phyloP scores from a whole-genome alignment of 2,888 invertebrate genomes.

The Ochropleura plecta region DNA sequence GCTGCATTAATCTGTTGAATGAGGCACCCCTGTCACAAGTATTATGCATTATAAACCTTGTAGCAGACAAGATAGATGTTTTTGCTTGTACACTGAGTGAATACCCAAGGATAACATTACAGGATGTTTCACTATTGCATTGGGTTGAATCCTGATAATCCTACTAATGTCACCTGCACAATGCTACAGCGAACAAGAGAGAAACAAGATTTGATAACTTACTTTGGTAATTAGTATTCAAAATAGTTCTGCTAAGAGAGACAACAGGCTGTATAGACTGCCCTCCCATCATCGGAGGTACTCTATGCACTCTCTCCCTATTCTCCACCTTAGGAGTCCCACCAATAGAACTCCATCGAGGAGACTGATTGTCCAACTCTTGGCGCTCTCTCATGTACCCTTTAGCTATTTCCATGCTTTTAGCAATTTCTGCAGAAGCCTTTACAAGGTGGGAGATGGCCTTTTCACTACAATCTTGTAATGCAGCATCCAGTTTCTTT shows the following conservation, averaged over 20 bases:
- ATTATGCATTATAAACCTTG: too few species aligned
- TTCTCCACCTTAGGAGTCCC: constrained; percentile 71
- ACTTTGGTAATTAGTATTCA: constrained; percentile 78
- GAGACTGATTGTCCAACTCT: constrained; percentile 74
- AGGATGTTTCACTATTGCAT: too few species aligned
- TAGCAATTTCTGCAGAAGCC: constrained; percentile 81
- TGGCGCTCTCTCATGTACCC: constrained; percentile 75
- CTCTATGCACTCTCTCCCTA: constrained; percentile 80
- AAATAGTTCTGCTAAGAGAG: constrained; percentile 78
- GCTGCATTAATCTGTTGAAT: too few species aligned
- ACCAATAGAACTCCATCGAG: constrained; percentile 81
- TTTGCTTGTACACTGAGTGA: too few species aligned
- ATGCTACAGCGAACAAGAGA: not conserved
- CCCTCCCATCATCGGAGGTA: constrained; percentile 84
- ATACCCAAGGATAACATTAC: too few species aligned
- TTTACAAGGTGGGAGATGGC: constrained; percentile 81
- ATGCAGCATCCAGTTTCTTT: constrained; percentile 76
- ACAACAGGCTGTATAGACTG: constrained; percentile 86
- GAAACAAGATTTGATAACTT: constrained; percentile 53
- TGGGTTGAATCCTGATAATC: too few species aligned
- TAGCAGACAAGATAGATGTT: too few species aligned
- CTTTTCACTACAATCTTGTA: constrained; percentile 80
- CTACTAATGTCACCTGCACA: too few species aligned
- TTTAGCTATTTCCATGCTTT: constrained; percentile 79
- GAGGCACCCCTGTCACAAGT: too few species aligned